phyloP scores from a whole-genome alignment of 2,888 invertebrate species.

The Galerucella nymphaeae region DNA sequence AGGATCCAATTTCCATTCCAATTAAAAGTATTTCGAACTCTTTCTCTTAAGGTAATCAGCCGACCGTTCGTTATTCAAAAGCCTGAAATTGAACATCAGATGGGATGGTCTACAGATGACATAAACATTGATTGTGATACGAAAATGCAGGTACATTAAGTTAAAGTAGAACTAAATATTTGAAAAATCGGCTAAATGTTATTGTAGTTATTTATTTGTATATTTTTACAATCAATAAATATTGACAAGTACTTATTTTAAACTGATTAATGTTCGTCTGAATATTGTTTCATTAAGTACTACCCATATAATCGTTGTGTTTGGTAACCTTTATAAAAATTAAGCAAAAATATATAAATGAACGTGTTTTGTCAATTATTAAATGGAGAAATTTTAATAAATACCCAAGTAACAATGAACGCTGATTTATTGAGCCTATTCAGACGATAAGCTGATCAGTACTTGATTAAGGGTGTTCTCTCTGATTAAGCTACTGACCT shows the following conservation, averaged over 20 bases:
- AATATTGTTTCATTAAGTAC: not conserved
- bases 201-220: not conserved
- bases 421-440: too few relatives aligned
- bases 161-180: not conserved
- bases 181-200: not conserved
- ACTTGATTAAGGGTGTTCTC: too few relatives aligned
- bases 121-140: slow-evolving; percentile 36
- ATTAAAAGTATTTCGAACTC: slow-evolving; percentile 40
- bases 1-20: slow-evolving; percentile 41
- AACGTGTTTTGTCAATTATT: too few relatives aligned
- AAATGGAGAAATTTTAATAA: too few relatives aligned
- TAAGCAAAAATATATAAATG: too few relatives aligned
- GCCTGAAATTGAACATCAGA: slow-evolving; percentile 39
- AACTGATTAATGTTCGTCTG: not conserved
- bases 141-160: slow-evolving; percentile 16
- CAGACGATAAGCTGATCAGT: too few relatives aligned
- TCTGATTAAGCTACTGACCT: too few relatives aligned
- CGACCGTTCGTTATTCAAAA: slow-evolving; percentile 33
- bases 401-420: too few relatives aligned
- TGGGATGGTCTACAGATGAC: slow-evolving; percentile 39
- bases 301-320: not conserved
- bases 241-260: not conserved
- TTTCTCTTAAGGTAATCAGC: slow-evolving; percentile 16
- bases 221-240: not conserved
- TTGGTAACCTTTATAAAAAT: too few relatives aligned